Conservation (phyloP, 1,140 invertebrate genomes). For the Coenobita brevimanus region DNA sequence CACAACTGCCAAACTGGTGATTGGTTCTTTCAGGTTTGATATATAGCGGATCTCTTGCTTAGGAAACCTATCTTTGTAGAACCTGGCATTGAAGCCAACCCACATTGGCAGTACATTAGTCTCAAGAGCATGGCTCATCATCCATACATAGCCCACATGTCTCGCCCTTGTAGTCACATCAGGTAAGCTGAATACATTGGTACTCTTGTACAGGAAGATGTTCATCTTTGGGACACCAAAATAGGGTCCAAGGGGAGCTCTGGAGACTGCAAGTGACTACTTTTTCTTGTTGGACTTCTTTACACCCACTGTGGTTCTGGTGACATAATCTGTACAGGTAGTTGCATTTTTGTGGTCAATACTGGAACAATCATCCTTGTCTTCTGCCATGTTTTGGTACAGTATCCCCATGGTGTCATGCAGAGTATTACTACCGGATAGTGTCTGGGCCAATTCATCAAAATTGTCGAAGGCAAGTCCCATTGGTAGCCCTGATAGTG, state of each 20-base stretch:
- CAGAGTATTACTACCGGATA: neutral
- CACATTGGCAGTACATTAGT: neutral
- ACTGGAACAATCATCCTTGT: too few species aligned
- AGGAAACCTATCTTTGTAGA: too few species aligned
- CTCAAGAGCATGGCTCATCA: neutral
- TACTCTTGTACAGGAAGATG: too few species aligned
- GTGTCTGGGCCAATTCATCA: neutral
- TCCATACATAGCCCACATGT: neutral
- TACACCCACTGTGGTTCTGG: neutral
- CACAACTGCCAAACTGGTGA: neutral
- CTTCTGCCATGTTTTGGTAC: neutral
- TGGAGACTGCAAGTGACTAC: neutral
- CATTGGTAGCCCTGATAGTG: too few species aligned
- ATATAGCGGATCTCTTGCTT: too few species aligned
- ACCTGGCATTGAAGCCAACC: too few species aligned
- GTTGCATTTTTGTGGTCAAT: neutral
- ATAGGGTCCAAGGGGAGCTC: neutral
- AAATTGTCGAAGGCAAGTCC: neutral
- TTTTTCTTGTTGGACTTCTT: neutral
- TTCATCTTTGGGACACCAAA: neutral
- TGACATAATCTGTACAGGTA: neutral
- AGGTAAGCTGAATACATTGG: too few species aligned
- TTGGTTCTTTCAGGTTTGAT: too few species aligned
- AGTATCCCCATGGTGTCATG: constrained; percentile 1
- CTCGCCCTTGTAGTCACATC: neutral